These are phyloP conservation scores for Streptopelia turtur DNA, from an alignment of 2,797 vertebrate species.

Conservation along the genomic window DNA sequence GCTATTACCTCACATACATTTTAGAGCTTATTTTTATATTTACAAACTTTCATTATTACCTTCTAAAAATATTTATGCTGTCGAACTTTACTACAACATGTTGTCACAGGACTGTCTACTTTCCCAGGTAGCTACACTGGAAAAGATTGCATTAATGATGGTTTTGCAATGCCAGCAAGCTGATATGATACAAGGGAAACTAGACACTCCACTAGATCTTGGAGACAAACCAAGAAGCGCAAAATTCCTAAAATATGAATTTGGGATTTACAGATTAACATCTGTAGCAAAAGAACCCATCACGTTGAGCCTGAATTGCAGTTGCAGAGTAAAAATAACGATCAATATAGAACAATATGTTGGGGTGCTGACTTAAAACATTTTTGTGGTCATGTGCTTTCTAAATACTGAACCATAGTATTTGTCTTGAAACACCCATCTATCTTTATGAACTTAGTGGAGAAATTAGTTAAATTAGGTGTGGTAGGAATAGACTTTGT, in stretches of 20 bases:
- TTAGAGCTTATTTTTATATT: neutral
- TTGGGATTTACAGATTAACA: neutral
- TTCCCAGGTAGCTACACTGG: neutral
- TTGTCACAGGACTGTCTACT: neutral
- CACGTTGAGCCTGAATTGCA: neutral
- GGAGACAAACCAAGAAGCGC: neutral
- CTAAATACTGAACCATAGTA: neutral
- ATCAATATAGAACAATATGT: neutral
- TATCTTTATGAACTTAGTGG: neutral
- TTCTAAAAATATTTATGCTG: neutral
- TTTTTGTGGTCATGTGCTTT: neutral
- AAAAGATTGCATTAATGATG: neutral
- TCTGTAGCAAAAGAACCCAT: neutral
- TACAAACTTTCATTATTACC: neutral
- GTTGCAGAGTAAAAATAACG: neutral
- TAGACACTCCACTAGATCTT: neutral
- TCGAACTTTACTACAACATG: fast-evolving
- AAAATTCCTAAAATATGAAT: neutral
- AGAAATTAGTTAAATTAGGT: neutral
- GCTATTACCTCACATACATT: neutral
- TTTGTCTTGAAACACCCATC: neutral
- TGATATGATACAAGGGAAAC: neutral
- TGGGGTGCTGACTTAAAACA: neutral
- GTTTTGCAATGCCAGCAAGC: conserved; percentile 9
- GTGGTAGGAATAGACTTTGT: neutral